Percentiles rank a stretch among this genome's conserved stretches.
These are phyloP conservation scores for Anniella stebbinsi DNA, from an alignment of 2,797 vertebrate genomes.

Conservation along the genomic window DNA sequence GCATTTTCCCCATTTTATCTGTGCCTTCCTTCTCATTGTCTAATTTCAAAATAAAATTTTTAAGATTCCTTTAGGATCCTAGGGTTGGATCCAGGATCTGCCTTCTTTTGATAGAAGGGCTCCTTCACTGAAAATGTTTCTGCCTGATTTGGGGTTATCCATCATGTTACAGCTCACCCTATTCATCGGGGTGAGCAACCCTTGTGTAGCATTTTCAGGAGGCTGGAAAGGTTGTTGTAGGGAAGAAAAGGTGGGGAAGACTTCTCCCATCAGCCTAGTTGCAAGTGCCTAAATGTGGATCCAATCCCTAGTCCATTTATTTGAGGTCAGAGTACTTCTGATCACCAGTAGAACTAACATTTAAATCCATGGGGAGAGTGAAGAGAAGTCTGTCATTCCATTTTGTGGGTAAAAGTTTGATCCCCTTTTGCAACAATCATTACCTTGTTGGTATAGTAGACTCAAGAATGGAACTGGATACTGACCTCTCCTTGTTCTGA, in stretches of 20 bases:
- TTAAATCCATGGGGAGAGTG: background rate
- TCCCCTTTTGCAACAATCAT: background rate
- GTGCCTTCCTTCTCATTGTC: background rate
- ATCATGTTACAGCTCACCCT: too few relatives aligned
- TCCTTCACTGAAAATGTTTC: too few relatives aligned
- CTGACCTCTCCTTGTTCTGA: background rate
- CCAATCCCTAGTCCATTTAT: background rate
- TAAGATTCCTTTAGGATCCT: background rate
- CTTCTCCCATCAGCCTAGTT: too few relatives aligned
- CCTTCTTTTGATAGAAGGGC: too few relatives aligned
- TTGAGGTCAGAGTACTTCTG: background rate
- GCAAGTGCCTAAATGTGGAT: too few relatives aligned
- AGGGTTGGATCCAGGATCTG: too few relatives aligned
- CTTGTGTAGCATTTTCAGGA: too few relatives aligned
- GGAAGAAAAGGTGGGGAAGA: too few relatives aligned
- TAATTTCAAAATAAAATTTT: background rate
- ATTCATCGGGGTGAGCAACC: too few relatives aligned
- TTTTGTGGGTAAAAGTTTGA: slow-evolving; percentile 26
- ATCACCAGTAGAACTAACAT: background rate
- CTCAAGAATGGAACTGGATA: slow-evolving; percentile 14
- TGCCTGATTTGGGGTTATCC: too few relatives aligned
- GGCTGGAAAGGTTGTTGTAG: too few relatives aligned
- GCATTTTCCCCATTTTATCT: background rate
- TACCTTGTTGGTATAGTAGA: background rate
- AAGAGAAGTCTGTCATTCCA: background rate